Evolutionary conservation across 2,888 invertebrate genomes (phyloP).

Genomic region (Drosophila mimetica): DNA sequence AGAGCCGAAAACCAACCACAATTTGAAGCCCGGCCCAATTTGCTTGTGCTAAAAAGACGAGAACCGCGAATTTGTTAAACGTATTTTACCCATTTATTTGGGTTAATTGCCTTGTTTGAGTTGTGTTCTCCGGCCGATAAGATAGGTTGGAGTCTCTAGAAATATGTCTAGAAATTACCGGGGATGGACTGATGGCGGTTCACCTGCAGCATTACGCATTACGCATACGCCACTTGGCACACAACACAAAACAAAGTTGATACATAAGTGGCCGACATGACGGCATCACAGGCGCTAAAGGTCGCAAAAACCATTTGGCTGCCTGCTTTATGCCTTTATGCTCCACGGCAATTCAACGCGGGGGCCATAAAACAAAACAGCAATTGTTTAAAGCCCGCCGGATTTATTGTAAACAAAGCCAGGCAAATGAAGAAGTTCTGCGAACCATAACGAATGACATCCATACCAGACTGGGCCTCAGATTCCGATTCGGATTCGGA

Average conservation of each 20-base stretch:
- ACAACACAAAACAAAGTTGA: conserved; percentile 25
- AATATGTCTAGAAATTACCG: background rate
- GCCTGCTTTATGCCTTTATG: conserved; percentile 16
- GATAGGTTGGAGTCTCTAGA: conserved; percentile 17
- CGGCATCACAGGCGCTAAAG: conserved; percentile 68
- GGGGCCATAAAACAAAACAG: conserved; percentile 45
- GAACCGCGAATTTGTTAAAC: conserved; percentile 19
- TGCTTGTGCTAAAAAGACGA: conserved; percentile 12
- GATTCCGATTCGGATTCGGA: too few relatives aligned
- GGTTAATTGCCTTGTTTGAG: conserved; percentile 26
- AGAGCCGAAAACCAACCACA: conserved; percentile 5
- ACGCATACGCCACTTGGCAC: conserved; percentile 47
- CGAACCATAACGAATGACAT: conserved; percentile 70
- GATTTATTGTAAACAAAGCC: conserved; percentile 20
- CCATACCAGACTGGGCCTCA: conserved; percentile 37
- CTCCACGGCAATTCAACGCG: conserved; percentile 37
- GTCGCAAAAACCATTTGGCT: conserved; percentile 41
- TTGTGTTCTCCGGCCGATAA: conserved; percentile 23
- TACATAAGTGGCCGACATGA: conserved; percentile 14
- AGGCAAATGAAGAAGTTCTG: conserved; percentile 30
- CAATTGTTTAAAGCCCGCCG: conserved; percentile 40
- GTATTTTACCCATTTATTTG: conserved; percentile 26
- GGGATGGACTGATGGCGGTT: background rate
- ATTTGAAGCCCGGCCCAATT: conserved; percentile 28
- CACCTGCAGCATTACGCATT: conserved; percentile 19